A percentile compares a stretch with the other conserved stretches of the same genome.
phyloP scores from a whole-genome alignment of 2,113 vertebrate genomes.

The Sorex fumeus region DNA sequence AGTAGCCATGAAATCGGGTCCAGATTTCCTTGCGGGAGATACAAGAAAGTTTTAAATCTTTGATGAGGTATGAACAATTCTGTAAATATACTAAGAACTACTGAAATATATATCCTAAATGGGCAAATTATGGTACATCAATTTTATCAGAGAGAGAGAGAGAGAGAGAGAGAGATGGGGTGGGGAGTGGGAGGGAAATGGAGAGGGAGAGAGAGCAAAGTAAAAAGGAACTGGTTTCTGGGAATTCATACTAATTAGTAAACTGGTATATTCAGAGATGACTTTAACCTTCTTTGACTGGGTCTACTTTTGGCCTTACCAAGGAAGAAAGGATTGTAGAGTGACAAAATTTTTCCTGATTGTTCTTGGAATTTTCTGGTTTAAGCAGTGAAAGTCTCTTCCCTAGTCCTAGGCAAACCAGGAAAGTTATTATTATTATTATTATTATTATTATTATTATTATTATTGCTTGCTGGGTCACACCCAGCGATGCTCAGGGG shows the following conservation, averaged over 20 bases:
- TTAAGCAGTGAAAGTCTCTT: not conserved
- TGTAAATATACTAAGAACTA: not conserved
- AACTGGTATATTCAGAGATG: not conserved
- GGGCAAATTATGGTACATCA: not conserved
- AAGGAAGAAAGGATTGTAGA: not conserved
- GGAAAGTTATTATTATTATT: no score
- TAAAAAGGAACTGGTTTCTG: not conserved
- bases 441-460: no score
- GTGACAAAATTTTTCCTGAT: not conserved
- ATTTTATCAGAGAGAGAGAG: not conserved
- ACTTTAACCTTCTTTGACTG: no score
- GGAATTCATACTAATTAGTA: not conserved
- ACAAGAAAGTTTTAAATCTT: slow-evolving; percentile 19
- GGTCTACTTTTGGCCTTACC: not conserved
- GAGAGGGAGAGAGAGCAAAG: not conserved
- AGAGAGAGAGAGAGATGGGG: no score
- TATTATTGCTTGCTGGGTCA: no score
- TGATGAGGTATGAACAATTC: not conserved
- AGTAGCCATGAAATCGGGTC: no score
- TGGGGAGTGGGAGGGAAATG: no score
- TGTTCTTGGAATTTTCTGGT: not conserved
- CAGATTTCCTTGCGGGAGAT: not conserved
- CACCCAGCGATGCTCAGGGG: no score
- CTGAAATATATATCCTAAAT: not conserved
- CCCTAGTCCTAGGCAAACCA: no score